Base-by-base conservation (phyloP, 2,888 invertebrate species). In the Meta bourneti region DNA sequence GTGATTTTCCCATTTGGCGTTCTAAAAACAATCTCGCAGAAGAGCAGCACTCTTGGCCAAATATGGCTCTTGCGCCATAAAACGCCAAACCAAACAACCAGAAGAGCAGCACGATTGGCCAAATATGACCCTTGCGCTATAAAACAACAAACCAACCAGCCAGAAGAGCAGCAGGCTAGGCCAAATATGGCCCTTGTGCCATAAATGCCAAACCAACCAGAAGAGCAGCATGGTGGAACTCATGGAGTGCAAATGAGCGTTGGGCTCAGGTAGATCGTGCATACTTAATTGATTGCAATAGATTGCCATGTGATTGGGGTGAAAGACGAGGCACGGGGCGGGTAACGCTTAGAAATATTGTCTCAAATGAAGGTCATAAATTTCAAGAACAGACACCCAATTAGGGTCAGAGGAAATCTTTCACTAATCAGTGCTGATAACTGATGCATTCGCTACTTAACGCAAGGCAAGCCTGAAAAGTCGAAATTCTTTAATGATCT, bases 311-410 rank as follows among this genome's bases (percentile, higher is more conserved):
- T 61, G 61, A 61, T 61, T 61, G 61, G 13, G 13, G 5, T 61
- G 61, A 61, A 61, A 61, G 61, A 61, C 34, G 34, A 34, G 34
- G 34, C 34, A 4, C 34, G 61, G 61, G 16, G 61, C 7, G 61
- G 13, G 16, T 16, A 16, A 61, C 61, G 61, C 61, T 61, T 20
- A 83, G 34, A 83, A 83, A 83, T 51, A 72, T 72, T 72, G 72
- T 52, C n/a, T 8, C 71, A 82, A 83, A 83, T 83, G 72, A 72
- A 83, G 49, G 48, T 51, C 51, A 83, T 83, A 83, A 83, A 83
- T 72, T 72, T 71, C 71, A 70, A 16, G 16, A 51, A 71, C 82
- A 72, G 82, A 13, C 70, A 9, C 69, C 82, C 82, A 83, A 83
- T 83, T 83, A 83, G 72, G 52, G 82, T 49, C 71, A 20, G 19